Conservation (phyloP, 2,888 invertebrate species). For the Bombyx huttoni region DNA sequence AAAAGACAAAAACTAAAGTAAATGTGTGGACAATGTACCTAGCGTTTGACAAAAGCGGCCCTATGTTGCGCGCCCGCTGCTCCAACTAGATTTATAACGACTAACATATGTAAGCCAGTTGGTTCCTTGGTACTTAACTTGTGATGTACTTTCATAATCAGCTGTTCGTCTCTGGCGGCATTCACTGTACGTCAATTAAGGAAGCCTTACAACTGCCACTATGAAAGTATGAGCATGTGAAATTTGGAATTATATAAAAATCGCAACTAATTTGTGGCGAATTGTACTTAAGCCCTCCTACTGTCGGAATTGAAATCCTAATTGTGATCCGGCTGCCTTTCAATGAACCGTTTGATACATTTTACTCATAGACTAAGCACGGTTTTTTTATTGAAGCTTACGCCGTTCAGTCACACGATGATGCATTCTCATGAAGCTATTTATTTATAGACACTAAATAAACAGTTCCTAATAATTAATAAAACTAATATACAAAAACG, state of each 20-base stretch:
- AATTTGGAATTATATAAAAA: constrained; percentile 38
- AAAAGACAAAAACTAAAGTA: background rate
- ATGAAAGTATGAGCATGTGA: constrained; percentile 44
- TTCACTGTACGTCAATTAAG: constrained; percentile 60
- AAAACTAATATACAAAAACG: constrained; percentile 35
- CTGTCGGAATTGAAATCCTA: constrained; percentile 51
- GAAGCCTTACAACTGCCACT: constrained; percentile 53
- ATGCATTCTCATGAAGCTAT: background rate
- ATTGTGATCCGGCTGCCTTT: constrained; percentile 32
- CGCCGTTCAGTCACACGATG: background rate
- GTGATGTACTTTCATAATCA: constrained; percentile 46
- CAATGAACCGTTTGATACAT: constrained; percentile 20
- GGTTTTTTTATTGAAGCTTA: background rate
- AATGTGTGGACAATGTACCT: constrained; percentile 38
- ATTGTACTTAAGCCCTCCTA: constrained; percentile 43
- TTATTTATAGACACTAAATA: background rate
- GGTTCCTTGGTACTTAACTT: constrained; percentile 40
- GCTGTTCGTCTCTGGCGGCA: constrained; percentile 21
- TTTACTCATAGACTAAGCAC: background rate
- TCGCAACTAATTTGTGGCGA: constrained; percentile 32
- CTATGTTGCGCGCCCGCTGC: constrained; percentile 9
- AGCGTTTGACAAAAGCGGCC: constrained; percentile 7
- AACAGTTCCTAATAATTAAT: constrained; percentile 59
- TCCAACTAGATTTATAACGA: background rate
- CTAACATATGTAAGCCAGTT: constrained; percentile 27